Base-by-base conservation (phyloP, 2,797 vertebrate genomes). In the Denticeps clupeoides region DNA sequence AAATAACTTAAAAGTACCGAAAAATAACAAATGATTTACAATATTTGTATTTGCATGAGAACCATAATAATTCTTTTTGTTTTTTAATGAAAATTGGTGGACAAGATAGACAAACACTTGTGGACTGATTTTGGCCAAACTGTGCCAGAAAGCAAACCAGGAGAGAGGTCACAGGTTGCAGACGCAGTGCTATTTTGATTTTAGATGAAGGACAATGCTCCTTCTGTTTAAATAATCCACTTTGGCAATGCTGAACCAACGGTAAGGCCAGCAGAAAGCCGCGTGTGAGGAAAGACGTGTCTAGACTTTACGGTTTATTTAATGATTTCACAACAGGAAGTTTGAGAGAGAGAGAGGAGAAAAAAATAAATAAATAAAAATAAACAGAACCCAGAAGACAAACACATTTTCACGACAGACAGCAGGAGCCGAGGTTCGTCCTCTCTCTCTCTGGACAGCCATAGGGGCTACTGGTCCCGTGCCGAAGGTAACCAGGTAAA, bases 1-100 rank as follows among this genome's bases (percentile, higher is more conserved):
- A 71, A 86, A 87, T 87, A 86, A 87, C 81, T 86, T 82, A 86
- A 74, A 76, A 74, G 73, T 78, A 77, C 71, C 70, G 73, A 77
- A 65, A 73, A 56, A 74, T 75, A 73, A 68, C 18, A 41, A 57
- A 49, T 49, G 37, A 26, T 65, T 64, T 71, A 64, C 59, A 58
- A 65, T n/a, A 55, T 59, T 47, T 60, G 56, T 67, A 53, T 43
- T 63, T 64, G 55, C 55, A 63, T 64, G 56, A 53, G 69, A 78
- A 75, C 69, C 77, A 52, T 62, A 58, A 63, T 28, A 56, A 57
- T 49, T 44, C n/a, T n/a, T n/a, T n/a, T n/a, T n/a, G n/a, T n/a
- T n/a, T n/a, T n/a, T n/a, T n/a, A n/a, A n/a, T n/a, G n/a, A n/a
- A n/a, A n/a, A n/a, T n/a, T n/a, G n/a, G n/a, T n/a, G n/a, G n/a